A percentile compares a stretch with the other conserved stretches of the same genome.
Evolutionary conservation across 2,888 invertebrate genomes (phyloP).

Genomic region (Aradus depressus): DNA sequence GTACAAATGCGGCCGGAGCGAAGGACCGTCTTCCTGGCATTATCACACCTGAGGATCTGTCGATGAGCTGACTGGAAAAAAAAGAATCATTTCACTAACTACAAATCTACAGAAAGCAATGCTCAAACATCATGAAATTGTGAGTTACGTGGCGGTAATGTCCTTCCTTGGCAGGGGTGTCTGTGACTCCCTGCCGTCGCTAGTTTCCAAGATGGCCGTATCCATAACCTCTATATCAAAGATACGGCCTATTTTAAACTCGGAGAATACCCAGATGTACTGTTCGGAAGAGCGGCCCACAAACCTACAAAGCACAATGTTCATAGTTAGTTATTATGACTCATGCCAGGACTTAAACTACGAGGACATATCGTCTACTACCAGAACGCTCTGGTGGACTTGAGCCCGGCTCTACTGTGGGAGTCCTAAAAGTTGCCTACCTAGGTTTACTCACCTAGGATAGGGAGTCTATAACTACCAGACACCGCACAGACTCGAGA

Average conservation of each 20-base stretch:
- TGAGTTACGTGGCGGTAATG: constrained; percentile 14
- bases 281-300: constrained; percentile 50
- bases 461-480: no score
- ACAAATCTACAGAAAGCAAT: background rate
- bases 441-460: no score
- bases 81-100: background rate
- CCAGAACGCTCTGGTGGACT: no score
- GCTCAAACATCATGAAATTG: background rate
- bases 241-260: constrained; percentile 49
- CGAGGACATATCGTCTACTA: no score
- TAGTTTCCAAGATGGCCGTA: constrained; percentile 22
- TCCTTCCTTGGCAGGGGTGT: constrained; percentile 12
- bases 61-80: constrained; percentile 26
- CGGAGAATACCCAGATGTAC: constrained; percentile 48
- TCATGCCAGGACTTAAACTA: no score
- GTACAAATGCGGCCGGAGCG: constrained; percentile 49
- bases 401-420: no score
- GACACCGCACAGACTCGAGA: no score
- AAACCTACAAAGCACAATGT: constrained; percentile 40
- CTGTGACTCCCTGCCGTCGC: background rate
- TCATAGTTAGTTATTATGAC: no score
- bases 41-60: constrained; percentile 29
- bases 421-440: no score
- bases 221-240: constrained; percentile 44
- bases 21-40: constrained; percentile 44